Percentiles rank a stretch among this genome's conserved stretches.
These are phyloP conservation scores for Neosilurus mollespiculum DNA, from an alignment of 2,797 vertebrate species.

Conservation along the genomic window DNA sequence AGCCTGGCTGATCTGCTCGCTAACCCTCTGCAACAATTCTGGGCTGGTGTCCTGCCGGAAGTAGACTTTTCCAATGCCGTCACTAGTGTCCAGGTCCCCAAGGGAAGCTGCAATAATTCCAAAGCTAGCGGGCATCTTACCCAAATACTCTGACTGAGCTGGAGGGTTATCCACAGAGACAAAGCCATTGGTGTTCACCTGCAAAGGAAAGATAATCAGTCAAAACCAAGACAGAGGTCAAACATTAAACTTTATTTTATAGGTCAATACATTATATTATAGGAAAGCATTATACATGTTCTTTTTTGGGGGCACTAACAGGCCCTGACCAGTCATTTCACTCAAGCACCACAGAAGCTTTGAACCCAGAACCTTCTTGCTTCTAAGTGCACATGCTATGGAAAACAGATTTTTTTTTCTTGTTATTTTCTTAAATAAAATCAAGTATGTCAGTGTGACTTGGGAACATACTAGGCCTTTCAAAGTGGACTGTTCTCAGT, in stretches of 20 bases:
- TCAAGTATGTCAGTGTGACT: too few species aligned
- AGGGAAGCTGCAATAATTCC: constrained; percentile 80
- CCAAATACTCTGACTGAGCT: constrained; percentile 73
- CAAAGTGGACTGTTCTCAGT: too few species aligned
- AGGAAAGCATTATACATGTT: background rate
- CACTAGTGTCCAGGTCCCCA: constrained; percentile 83
- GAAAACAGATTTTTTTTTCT: too few species aligned
- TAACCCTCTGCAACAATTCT: constrained; percentile 63
- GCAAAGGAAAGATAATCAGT: constrained; percentile 26
- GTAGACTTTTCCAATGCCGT: constrained; percentile 77
- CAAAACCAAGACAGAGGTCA: background rate
- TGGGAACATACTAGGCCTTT: too few species aligned
- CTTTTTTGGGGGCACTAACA: background rate
- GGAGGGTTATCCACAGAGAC: constrained; percentile 74
- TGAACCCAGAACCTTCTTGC: too few species aligned
- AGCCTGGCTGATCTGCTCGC: constrained; percentile 70
- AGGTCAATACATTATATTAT: too few species aligned
- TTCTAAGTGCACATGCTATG: too few species aligned
- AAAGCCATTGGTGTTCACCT: constrained; percentile 88
- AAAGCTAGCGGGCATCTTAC: constrained; percentile 78
- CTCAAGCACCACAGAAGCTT: background rate
- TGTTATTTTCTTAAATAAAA: too few species aligned
- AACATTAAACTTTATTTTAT: background rate
- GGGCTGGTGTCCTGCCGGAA: constrained; percentile 80
- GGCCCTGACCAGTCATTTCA: background rate